Base-by-base conservation (phyloP, 92 coral and sea anemone genomes). In the Paramuricea clavata region DNA sequence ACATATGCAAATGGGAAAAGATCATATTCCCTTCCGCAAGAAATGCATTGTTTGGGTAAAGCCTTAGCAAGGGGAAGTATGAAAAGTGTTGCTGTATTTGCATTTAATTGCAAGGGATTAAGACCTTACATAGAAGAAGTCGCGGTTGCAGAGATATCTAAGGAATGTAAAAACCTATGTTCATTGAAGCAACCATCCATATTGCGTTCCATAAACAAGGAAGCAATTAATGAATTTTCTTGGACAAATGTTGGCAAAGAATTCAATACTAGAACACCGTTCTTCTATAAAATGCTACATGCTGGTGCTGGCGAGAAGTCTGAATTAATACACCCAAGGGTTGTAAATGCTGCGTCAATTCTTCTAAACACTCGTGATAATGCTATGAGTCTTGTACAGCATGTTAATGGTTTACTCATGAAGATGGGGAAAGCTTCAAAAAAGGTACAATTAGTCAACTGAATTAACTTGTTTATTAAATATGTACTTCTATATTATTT, bases 391-490 rank as follows among this genome's bases (percentile, higher is more conserved):
- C 28, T 82, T 30, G 79, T 82, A 25, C 86, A 82, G 64, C 73
- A 47, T 71, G 56, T 81, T 36, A 62, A 69, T 41, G 86, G 86
- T 60, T 59, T 81, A 42, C 33, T 39, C 34, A 74, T 81, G 22
- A 81, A 81, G 56, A 81, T 81, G 50, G 86, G 86, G 39, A 81
- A 81, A 47, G 64, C 86, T 54, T 81, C 86, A 19, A 62, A 81
- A 64, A 69, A 81, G 79, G 86, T 43, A 47, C 44, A n/a, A n/a
- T n/a, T 39, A 39, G 44, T 39, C 44, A 39, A n/a, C n/a, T n/a
- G n/a, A n/a, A n/a, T n/a, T n/a, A n/a, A n/a, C n/a, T n/a, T n/a
- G n/a, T n/a, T n/a, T n/a, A n/a, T n/a, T n/a, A n/a, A n/a, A n/a
- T n/a, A n/a, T n/a, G n/a, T n/a, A n/a, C n/a, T n/a, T n/a, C n/a